phyloP scores from a whole-genome alignment of 2,113 vertebrate genomes.

The Saguinus imperator region DNA sequence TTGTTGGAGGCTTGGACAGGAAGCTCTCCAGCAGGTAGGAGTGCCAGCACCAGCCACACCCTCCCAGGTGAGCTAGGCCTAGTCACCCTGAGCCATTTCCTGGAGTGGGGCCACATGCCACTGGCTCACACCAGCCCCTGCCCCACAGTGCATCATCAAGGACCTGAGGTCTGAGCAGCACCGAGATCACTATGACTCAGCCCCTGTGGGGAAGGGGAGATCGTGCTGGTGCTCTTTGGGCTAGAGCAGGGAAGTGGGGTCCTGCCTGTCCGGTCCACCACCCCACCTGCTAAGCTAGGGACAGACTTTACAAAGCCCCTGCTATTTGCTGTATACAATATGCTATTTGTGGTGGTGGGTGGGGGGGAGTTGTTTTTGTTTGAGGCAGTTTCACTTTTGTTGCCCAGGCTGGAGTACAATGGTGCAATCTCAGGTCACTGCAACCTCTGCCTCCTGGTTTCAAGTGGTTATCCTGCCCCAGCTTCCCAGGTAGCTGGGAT shows the following conservation, averaged over 20 bases:
- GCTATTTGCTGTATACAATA: too few relatives aligned
- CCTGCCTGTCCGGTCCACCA: not conserved
- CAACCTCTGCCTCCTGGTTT: too few relatives aligned
- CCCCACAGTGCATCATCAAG: not conserved
- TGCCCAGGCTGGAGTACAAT: too few relatives aligned
- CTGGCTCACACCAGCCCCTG: not conserved
- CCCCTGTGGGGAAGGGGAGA: not conserved
- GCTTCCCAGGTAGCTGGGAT: too few relatives aligned
- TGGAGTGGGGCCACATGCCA: not conserved
- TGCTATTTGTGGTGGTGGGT: too few relatives aligned
- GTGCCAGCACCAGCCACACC: not conserved
- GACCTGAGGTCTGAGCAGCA: not conserved
- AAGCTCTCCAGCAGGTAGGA: not conserved
- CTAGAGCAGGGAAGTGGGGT: not conserved
- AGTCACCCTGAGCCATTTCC: constrained; percentile 61
- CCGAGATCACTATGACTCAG: not conserved
- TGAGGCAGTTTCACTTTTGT: too few relatives aligned
- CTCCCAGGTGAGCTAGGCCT: not conserved
- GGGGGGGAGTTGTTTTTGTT: too few relatives aligned
- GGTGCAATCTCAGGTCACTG: too few relatives aligned
- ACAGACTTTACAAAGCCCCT: not conserved
- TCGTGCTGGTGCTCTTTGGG: rapidly evolving
- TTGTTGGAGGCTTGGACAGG: not conserved
- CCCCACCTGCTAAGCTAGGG: too few relatives aligned
- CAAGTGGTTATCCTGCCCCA: too few relatives aligned